Percentiles rank a stretch among this genome's conserved stretches.
These are phyloP conservation scores for Amazona guildingii DNA, from an alignment of 2,113 vertebrate species.

Conservation along the genomic window DNA sequence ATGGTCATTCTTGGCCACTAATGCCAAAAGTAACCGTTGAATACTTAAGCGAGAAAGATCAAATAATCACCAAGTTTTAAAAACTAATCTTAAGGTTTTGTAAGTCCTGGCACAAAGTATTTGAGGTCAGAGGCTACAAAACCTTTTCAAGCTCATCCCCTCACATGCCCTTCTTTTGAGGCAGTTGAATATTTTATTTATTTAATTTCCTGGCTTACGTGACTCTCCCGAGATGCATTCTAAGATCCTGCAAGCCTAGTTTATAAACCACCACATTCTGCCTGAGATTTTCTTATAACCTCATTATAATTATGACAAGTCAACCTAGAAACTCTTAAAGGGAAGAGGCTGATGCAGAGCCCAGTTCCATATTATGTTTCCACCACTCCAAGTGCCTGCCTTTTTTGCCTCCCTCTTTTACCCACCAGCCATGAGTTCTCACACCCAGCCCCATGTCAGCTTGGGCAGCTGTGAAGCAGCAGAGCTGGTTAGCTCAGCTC, in stretches of 20 bases:
- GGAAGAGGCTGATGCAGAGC: background rate
- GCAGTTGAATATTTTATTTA: background rate
- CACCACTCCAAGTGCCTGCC: too few species aligned
- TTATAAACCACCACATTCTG: background rate
- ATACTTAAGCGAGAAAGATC: background rate
- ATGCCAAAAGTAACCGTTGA: background rate
- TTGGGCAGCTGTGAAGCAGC: background rate
- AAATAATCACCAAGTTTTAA: background rate
- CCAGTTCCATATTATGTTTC: background rate
- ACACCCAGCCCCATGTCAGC: background rate
- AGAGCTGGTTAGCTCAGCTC: background rate
- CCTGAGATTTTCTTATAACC: background rate
- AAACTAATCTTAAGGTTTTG: background rate
- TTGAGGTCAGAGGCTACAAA: background rate
- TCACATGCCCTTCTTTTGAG: background rate
- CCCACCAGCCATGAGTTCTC: background rate
- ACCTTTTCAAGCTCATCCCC: background rate
- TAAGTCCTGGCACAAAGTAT: background rate
- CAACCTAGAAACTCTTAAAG: background rate
- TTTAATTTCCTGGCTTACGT: background rate
- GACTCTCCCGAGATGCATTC: background rate
- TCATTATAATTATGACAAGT: background rate
- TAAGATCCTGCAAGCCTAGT: background rate
- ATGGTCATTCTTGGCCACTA: background rate
- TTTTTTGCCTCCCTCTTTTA: background rate